Conservation (phyloP, 2,797 vertebrate genomes). For the Psittacula echo region DNA sequence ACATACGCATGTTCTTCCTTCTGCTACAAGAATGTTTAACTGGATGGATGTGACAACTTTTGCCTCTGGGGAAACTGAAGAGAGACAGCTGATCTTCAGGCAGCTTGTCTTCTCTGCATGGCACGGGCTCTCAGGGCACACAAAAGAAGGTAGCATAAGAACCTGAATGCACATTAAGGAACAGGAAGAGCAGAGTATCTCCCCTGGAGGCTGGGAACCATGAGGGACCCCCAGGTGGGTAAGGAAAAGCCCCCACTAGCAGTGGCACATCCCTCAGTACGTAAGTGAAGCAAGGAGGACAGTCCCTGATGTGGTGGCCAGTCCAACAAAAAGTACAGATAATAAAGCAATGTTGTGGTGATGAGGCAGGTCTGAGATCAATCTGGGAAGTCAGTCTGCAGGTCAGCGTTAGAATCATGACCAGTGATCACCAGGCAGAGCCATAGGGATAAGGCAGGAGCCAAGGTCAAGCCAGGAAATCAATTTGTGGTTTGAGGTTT, state of each 20-base stretch:
- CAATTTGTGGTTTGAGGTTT: background rate
- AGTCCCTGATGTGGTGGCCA: background rate
- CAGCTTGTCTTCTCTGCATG: background rate
- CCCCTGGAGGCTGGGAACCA: rapidly evolving
- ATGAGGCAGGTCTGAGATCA: background rate
- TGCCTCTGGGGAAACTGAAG: background rate
- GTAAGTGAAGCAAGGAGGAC: background rate
- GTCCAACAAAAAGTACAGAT: background rate
- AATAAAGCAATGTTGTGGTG: background rate
- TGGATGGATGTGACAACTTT: background rate
- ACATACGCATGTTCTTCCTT: background rate
- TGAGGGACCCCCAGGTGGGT: background rate
- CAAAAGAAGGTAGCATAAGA: background rate
- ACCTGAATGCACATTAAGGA: background rate
- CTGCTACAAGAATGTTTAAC: background rate
- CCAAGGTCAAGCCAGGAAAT: background rate
- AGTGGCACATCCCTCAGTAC: background rate
- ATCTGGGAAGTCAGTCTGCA: background rate
- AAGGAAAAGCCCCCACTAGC: background rate
- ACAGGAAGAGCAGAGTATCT: background rate
- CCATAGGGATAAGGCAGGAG: background rate
- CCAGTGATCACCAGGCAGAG: background rate
- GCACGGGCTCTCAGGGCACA: background rate
- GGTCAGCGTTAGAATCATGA: background rate
- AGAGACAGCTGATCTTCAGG: background rate